Conservation (phyloP, 2,797 vertebrate species). For the Semotilus atromaculatus region DNA sequence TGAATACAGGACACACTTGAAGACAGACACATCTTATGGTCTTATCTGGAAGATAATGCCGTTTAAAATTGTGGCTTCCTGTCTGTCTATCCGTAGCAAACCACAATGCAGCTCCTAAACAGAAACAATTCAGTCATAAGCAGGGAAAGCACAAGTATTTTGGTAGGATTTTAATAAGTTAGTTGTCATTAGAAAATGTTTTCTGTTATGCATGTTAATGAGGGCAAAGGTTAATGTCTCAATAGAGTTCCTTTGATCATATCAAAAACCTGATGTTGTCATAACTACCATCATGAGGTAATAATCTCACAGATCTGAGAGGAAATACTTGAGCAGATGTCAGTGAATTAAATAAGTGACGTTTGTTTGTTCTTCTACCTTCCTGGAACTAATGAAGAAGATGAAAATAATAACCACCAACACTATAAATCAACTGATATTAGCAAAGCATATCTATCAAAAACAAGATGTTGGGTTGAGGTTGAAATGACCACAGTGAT, state of each 20-base stretch:
- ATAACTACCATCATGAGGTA: slow-evolving; percentile 17
- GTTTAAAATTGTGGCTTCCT: slow-evolving; percentile 67
- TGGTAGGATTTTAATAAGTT: slow-evolving; percentile 1
- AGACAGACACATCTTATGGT: slow-evolving; percentile 62
- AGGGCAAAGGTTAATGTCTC: neutral
- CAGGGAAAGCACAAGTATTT: slow-evolving; percentile 21
- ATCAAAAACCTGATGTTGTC: slow-evolving; percentile 19
- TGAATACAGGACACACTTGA: slow-evolving; percentile 66
- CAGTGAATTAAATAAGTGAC: slow-evolving; percentile 23
- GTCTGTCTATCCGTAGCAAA: slow-evolving; percentile 65
- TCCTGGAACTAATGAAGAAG: slow-evolving; percentile 25
- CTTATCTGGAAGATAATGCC: slow-evolving; percentile 63
- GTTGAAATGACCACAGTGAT: neutral
- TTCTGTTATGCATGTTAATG: neutral
- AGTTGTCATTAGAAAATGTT: neutral
- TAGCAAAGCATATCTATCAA: neutral
- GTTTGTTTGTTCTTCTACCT: slow-evolving; percentile 25
- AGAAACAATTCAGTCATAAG: slow-evolving; percentile 50
- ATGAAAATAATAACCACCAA: neutral
- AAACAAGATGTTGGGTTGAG: neutral
- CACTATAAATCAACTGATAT: neutral
- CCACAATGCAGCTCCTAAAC: slow-evolving; percentile 59
- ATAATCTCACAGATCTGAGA: slow-evolving; percentile 19
- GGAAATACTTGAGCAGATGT: slow-evolving; percentile 12
- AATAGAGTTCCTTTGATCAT: neutral